Base-by-base conservation (phyloP, 2,888 invertebrate species). In the Leucophenga montana region DNA sequence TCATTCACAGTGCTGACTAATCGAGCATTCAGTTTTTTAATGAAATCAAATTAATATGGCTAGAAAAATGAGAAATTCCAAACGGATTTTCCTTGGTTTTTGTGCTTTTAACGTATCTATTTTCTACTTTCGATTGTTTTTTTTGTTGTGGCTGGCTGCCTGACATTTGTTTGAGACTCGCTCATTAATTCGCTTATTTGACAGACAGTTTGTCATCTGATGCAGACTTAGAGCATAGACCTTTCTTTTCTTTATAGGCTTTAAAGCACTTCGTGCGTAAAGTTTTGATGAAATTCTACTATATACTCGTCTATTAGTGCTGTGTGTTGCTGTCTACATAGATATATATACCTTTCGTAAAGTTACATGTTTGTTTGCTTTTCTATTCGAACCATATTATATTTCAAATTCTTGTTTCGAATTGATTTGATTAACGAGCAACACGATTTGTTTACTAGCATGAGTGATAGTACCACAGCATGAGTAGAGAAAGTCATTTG, bases 1-100 rank as follows among this genome's bases (percentile, higher is more conserved):
- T 39, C 27, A 16, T n/a, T 18, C 18, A 8, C 16, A 54, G 27
- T 66, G 71, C 78, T 79, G 81, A 83, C 82, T 82, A 82, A 82
- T 82, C 83, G 79, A 75, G 83, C 83, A 76, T 83, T 82, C 82
- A 82, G 75, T 78, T 83, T 83, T 80, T 77, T 79, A 83, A 83
- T 81, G 82, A 81, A 83, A 78, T 73, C 76, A 77, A 76, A 82
- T 82, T 81, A 83, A 82, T 82, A 78, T 75, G 78, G 76, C 70
- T 73, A 73, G 22, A 53, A 39, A 53, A 18, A 33, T 16, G 11
- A 39, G 8, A 39, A 16, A 39, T 54, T n/a, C 54, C 54, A 50
- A 50, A 11, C 13, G 8, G 16, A 16, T 50, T 57, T 57, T 22
- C 20, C 4, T 22, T 4, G 11, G 20, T 20, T 54, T 3, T 11